Conservation (phyloP, 2,888 invertebrate species). For the Caenorhabditis panamensis region DNA sequence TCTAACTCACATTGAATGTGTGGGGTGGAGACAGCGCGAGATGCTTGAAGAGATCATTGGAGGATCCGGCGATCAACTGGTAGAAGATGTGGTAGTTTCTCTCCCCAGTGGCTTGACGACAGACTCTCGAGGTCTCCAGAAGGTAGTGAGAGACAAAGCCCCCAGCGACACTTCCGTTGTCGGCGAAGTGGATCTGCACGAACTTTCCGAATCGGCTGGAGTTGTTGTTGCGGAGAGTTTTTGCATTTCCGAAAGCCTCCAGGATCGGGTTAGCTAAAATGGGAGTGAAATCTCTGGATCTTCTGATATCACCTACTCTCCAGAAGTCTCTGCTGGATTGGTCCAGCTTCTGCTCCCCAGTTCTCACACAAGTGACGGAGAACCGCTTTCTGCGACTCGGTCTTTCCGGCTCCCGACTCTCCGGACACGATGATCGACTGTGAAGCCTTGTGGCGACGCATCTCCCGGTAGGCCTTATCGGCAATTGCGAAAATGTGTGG, state of each 20-base stretch:
- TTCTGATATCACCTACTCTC: conserved; percentile 84
- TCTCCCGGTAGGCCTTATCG: conserved; percentile 97
- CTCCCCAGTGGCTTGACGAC: conserved; percentile 92
- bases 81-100: conserved; percentile 99
- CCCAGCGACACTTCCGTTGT: conserved; percentile 90
- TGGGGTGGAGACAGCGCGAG: conserved; percentile 84
- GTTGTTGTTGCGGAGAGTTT: conserved; percentile 98
- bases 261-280: conserved; percentile 80
- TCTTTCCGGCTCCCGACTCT: conserved; percentile 93
- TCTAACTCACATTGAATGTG: conserved; percentile 85
- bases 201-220: conserved; percentile 98
- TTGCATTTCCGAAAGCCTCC: conserved; percentile 83
- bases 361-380: conserved; percentile 91
- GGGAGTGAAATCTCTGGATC: not conserved
- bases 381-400: conserved; percentile 98
- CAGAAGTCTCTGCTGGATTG: conserved; percentile 94
- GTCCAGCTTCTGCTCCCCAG: conserved; percentile 91
- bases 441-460: conserved; percentile 93
- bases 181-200: conserved; percentile 97
- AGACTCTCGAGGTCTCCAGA: conserved; percentile 91
- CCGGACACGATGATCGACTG: conserved; percentile 96
- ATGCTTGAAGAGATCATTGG: conserved; percentile 87
- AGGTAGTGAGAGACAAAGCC: conserved; percentile 97
- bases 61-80: conserved; percentile 94
- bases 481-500: conserved; percentile 98